Evolutionary conservation across 2,797 vertebrate species (phyloP).

Genomic region (Antennarius maculatus): DNA sequence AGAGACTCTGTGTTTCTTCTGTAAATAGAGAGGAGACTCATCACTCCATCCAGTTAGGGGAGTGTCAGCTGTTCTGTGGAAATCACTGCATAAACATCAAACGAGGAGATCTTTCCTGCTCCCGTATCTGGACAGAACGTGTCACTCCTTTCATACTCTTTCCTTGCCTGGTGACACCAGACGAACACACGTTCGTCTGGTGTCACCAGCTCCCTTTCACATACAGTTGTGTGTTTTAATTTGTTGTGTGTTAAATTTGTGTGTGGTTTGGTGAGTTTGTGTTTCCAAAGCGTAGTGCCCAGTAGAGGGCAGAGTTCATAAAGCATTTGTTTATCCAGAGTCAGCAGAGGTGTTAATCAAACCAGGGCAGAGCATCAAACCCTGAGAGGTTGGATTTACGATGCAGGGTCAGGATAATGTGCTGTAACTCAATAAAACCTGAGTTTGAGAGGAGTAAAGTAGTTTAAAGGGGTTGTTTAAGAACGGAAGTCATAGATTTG

Average conservation of each 20-base stretch:
- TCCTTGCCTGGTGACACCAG: conserved; percentile 8
- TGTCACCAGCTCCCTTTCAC: background rate
- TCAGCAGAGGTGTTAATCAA: conserved; percentile 60
- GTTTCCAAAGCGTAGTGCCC: conserved; percentile 58
- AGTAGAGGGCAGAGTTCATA: conserved; percentile 73
- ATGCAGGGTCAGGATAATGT: conserved; percentile 28
- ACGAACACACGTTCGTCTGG: conserved; percentile 9
- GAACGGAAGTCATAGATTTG: conserved; percentile 1
- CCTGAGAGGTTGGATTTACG: conserved; percentile 40
- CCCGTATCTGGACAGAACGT: conserved; percentile 38
- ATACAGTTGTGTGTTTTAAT: conserved; percentile 2
- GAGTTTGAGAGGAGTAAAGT: conserved; percentile 17
- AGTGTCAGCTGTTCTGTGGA: conserved; percentile 42
- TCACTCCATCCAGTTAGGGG: conserved; percentile 9
- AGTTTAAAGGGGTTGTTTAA: conserved; percentile 17
- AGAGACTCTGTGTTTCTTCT: conserved; percentile 14
- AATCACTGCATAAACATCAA: conserved; percentile 36
- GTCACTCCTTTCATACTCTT: background rate
- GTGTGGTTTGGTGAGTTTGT: conserved; percentile 57
- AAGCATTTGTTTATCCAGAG: conserved; percentile 61
- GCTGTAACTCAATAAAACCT: conserved; percentile 33
- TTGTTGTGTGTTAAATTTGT: conserved; percentile 26
- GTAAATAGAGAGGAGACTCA: conserved; percentile 28
- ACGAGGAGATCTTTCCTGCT: conserved; percentile 14
- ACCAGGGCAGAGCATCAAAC: conserved; percentile 29